Base-by-base conservation (phyloP, 2,888 invertebrate species). In the Agrotis ipsilon region DNA sequence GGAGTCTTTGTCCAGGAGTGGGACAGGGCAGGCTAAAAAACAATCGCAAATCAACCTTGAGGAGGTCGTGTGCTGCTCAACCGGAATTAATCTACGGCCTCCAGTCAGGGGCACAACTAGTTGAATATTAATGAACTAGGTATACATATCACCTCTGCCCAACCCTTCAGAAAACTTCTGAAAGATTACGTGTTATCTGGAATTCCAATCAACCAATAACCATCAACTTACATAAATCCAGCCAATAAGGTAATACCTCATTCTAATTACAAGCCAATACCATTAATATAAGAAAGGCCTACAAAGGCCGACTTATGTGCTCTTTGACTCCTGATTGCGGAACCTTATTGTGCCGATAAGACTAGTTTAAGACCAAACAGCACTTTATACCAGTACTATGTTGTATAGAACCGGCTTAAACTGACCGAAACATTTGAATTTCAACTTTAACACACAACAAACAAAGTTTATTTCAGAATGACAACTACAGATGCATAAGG, bases 311-410 rank as follows among this genome's bases (percentile, higher is more conserved):
- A 45, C 49, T 65, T 52, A 60, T 51, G 61, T 68, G 78, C 72
- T 74, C 70, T 72, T 81, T 71, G 75, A 73, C 74, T 68, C 72
- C 62, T 65, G 83, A 84, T 82, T 80, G 51, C 72, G 69, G 72
- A 55, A 81, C 74, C 81, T 82, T 84, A 83, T 82, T 78, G 81
- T 84, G 19, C 45, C 65, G 83, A 84, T 84, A 84, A 84, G 78
- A 61, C 71, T 75, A 27, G 58, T 84, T 78, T 84, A 84, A 75
- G 74, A 68, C 75, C 64, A 58, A 51, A 58, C 63, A 67, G 59
- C 75, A 68, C 65, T 84, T 82, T 84, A 84, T 73, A 70, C 71
- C 48, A 61, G 61, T 66, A 60, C 68, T 49, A 6, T 16, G 48
- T 16, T 54, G 59, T 83, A 83, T 71, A 82, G 19, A 51, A 67